Base-by-base conservation (phyloP, 2,113 vertebrate species). In the Columba livia region DNA sequence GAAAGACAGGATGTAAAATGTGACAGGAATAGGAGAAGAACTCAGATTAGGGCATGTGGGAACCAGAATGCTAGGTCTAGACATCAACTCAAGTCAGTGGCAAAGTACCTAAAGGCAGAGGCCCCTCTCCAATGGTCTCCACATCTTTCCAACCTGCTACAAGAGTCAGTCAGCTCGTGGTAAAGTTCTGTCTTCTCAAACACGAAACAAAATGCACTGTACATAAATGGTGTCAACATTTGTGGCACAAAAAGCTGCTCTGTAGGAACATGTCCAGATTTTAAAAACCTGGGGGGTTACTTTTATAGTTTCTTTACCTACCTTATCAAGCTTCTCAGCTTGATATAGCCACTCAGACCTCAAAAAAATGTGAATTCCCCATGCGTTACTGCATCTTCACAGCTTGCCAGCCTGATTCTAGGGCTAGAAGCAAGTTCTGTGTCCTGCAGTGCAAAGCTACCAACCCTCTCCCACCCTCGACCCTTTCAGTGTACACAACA, bases 161-260 rank as follows among this genome's bases (percentile, higher is more conserved):
- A 32, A 74, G 40, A 34, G 15, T 9, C 9, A 3, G 9, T 47
- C 38, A 42, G n/a, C 31, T 36, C 69, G 15, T 28, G 7, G 28
- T 57, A 54, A 82, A 79, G 40, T 32, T 85, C n/a, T 13, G 8
- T 29, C 88, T 74, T 88, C 47, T 69, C 29, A 80, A 88, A 90
- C 34, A 36, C 0, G 0, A 90, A 82, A 42, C 9, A 34, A 84
- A 78, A 79, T 0, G 5, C 2, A 8, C 10, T 40, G 6, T 8
- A 42, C 12, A 25, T 53, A 79, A 72, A 47, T 4, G 8, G 34
- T 23, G 23, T 29, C 0, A 0, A 8, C 24, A 38, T 32, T 32
- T 65, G 18, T 47, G 5, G 3, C 36, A 85, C 36, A 58, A 77
- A 95, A 73, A 69, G 15, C 54, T 79, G 9, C 4, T 29, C 9